Base-by-base conservation (phyloP, 2,113 vertebrate genomes). In the Colinus virginianus region DNA sequence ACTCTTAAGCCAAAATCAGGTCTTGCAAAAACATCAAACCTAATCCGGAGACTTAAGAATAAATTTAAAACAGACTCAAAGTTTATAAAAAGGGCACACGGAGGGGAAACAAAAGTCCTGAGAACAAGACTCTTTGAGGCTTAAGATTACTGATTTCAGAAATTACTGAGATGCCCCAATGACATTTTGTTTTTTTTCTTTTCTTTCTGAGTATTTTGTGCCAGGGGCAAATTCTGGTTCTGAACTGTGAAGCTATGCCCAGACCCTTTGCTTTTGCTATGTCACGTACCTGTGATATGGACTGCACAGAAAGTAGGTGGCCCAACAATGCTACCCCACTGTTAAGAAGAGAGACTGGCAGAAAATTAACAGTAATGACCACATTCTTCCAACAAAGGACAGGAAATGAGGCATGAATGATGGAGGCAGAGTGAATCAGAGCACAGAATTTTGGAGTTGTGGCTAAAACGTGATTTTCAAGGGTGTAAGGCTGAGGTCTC, bases 51-150 rank as follows among this genome's bases (percentile, higher is more conserved):
- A 36, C 42, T 84, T 93, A 20, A 84, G n/a, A 81, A 69, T 72
- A 84, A 76, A 84, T 90, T 87, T 89, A 90, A 94, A 95, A 4
- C n/a, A 90, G 30, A 72, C 1, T 46, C 13, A 49, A 69, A 51
- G 1, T 46, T 93, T 86, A 86, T 25, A 71, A 74, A 70, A 43
- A 68, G 22, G 11, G 34, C 2, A 75, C 80, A 49, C 1, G 6
- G 25, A 6, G 32, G 15, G 9, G 62, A 34, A 15, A 68, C 12
- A 48, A 55, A 38, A 74, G 21, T 80, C 11, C 9, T 62, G 53
- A 85, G 66, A 84, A 63, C 14, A 66, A 72, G 5, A 23, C 30
- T 61, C 3, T 34, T 13, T 48, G 42, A 84, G 7, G 18, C 14
- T 78, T 7, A 25, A 45, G 12, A 19, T 13, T 49, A 38, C 4